Evolutionary conservation across 2,797 vertebrate species (phyloP), one percentile per base, ranked within the genome.

Genomic region (Selene dorsalis): DNA sequence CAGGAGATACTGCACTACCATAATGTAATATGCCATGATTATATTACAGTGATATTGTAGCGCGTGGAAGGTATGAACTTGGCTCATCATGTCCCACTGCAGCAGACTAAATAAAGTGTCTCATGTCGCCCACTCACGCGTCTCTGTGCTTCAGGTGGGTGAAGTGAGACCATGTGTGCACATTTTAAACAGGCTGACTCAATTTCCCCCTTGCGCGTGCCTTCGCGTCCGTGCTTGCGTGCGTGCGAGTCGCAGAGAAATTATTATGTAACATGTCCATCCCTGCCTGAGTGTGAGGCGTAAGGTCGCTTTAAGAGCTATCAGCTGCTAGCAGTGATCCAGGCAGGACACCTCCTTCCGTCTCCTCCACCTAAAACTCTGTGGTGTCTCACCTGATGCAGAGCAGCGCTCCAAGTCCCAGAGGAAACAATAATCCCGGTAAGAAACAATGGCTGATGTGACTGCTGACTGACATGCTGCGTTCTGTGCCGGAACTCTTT

Each of bases 211-310:
- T 3, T 13, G 39, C 39, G 39, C 39, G 39, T 13, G 39, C 39
- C 39, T 41, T 17, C 13, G 8, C 30, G 32, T 2, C 6, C 22
- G 73, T 48, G 7, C 45, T 63, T 20, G 24, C 62, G 79, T 69
- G 83, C 64, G 58, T 43, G 83, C 56, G 58, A 73, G 79, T 66
- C 79, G 30, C 68, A 55, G 56, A 84, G 83, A 85, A 82, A 70
- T 84, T 74, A 84, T 94, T 92, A 93, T 86, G 90, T 93, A 94
- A 94, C 87, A 77, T 78, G 88, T 83, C 87, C 88, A 84, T 91
- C 89, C 64, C 78, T 26, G 86, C 60, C 70, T 30, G 86, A 77
- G 87, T 72, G 47, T 53, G 85, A 87, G 85, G 77, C 71, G 74
- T 38, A 47, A 83, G 85, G 91, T 87, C 80, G 90, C 91, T 89